Evolutionary conservation across 2,888 invertebrate genomes (phyloP).

Genomic region (Eristalis intricaria): DNA sequence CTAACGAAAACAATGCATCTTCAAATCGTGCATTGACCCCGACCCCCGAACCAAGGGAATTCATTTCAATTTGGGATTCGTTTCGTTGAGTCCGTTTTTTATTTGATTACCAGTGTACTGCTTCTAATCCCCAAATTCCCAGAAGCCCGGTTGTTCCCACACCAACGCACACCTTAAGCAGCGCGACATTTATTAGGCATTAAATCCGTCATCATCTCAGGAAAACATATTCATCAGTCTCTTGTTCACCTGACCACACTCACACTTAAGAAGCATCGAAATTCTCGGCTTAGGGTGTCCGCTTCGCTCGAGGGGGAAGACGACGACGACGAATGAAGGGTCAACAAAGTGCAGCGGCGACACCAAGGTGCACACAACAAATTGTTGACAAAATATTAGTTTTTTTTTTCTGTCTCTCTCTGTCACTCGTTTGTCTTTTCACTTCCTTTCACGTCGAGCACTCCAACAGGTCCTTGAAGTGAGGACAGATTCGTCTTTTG

Average conservation of each 20-base stretch:
- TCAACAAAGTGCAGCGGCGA: constrained; percentile 56
- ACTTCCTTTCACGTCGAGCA: constrained; percentile 47
- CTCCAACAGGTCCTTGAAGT: constrained; percentile 48
- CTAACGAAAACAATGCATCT: not conserved
- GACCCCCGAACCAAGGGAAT: constrained; percentile 1
- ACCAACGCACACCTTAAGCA: not conserved
- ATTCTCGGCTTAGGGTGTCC: constrained; percentile 48
- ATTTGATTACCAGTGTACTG: constrained; percentile 3
- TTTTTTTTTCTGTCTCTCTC: constrained; percentile 18
- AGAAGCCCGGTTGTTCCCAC: constrained; percentile 6
- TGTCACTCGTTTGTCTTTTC: constrained; percentile 41
- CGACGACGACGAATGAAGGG: constrained; percentile 64
- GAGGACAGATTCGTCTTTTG: constrained; percentile 22
- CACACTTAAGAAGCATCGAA: constrained; percentile 12
- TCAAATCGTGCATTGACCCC: constrained; percentile 36
- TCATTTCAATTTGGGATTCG: constrained; percentile 34
- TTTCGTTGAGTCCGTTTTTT: not conserved
- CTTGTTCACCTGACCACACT: not conserved
- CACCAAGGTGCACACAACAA: constrained; percentile 48
- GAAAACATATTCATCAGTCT: constrained; percentile 35
- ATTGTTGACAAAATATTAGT: constrained; percentile 71
- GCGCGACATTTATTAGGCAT: constrained; percentile 60
- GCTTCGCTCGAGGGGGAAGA: constrained; percentile 41
- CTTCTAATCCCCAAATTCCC: constrained; percentile 5
- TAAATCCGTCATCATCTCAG: constrained; percentile 52